Conservation (phyloP, 2,113 vertebrate genomes). For the Ochotona curzoniae region DNA sequence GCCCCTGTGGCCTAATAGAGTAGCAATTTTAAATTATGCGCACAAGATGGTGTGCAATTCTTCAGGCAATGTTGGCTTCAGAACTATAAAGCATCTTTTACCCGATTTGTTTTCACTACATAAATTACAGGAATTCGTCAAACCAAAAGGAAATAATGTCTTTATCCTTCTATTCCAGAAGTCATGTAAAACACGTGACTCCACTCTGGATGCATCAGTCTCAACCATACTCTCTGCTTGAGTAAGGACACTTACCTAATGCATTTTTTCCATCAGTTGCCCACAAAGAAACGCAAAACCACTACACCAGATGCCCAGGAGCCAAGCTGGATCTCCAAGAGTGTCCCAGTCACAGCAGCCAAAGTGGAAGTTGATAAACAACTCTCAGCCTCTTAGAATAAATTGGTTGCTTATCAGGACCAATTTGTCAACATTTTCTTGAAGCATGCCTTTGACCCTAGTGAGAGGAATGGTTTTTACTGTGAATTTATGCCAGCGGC, state of each 20-base stretch:
- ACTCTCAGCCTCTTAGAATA: neutral
- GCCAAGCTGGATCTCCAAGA: neutral
- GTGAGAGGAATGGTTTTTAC: neutral
- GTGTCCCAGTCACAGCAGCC: neutral
- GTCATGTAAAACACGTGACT: neutral
- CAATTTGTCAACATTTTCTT: neutral
- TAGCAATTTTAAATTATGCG: neutral
- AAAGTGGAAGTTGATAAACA: too few relatives aligned
- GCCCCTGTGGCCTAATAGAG: neutral
- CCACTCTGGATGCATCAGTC: neutral
- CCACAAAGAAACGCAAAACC: neutral
- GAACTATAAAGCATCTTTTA: neutral
- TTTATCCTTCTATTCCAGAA: neutral
- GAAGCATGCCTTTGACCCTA: neutral
- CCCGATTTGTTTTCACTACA: neutral
- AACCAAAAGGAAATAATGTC: neutral
- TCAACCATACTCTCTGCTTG: neutral
- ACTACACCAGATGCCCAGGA: neutral
- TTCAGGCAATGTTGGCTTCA: slow-evolving; percentile 14
- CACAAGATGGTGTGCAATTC: neutral
- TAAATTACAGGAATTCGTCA: slow-evolving; percentile 27
- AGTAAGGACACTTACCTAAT: neutral
- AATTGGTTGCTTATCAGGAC: neutral
- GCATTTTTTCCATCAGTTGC: neutral
- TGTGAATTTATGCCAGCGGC: neutral